phyloP scores from a whole-genome alignment of 2,888 invertebrate species.

The Cryptocheilus praepositus region DNA sequence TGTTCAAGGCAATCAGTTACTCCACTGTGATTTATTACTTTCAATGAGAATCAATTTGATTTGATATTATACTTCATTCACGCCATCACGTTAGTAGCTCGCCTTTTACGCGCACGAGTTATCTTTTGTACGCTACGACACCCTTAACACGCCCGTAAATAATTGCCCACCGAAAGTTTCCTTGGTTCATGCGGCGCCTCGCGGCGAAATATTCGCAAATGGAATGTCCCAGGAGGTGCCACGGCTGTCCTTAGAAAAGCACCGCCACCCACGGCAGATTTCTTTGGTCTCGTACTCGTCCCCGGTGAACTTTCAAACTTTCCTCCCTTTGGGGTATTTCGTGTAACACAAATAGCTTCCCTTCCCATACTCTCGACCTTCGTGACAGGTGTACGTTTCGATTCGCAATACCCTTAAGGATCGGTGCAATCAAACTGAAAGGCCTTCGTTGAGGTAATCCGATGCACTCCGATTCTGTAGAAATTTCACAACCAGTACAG shows the following conservation, averaged over 20 bases:
- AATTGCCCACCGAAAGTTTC: conserved; percentile 6
- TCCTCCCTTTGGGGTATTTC: conserved; percentile 6
- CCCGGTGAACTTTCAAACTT: conserved; percentile 5
- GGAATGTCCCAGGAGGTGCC: not conserved
- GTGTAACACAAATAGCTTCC: not conserved
- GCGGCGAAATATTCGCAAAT: conserved; percentile 3
- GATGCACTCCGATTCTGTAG: not conserved
- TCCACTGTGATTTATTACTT: too few relatives aligned
- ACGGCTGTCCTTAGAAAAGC: not conserved
- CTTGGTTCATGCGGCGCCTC: not conserved
- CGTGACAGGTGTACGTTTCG: not conserved
- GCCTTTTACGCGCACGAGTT: too few relatives aligned
- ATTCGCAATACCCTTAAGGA: not conserved
- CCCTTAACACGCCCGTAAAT: conserved; percentile 25
- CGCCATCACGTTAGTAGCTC: too few relatives aligned
- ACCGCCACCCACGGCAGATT: conserved; percentile 3
- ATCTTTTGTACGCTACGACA: too few relatives aligned
- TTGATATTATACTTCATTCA: too few relatives aligned
- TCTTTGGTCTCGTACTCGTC: not conserved
- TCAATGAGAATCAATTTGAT: too few relatives aligned
- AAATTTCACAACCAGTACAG: not conserved
- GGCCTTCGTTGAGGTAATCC: not conserved
- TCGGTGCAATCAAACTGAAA: conserved; percentile 2
- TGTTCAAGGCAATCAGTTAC: too few relatives aligned
- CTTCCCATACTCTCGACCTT: not conserved